Conservation (phyloP, 1,140 invertebrate genomes). For the Tetranychus urticae region DNA sequence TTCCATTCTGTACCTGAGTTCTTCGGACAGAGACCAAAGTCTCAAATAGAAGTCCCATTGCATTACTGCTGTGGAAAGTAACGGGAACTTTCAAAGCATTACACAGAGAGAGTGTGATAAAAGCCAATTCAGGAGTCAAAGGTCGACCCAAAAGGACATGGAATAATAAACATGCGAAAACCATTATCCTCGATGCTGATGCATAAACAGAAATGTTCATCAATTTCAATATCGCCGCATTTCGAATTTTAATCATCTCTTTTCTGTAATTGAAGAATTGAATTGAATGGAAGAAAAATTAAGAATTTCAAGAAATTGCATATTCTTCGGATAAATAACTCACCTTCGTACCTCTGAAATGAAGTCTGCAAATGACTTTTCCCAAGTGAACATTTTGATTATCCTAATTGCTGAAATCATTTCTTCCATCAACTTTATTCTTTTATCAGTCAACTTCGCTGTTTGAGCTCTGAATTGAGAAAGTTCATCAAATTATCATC, state of each 20-base stretch:
- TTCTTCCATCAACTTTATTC: conserved; percentile 66
- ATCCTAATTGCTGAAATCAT: conserved; percentile 69
- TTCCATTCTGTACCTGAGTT: not conserved
- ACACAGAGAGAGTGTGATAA: not conserved
- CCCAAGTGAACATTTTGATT: conserved; percentile 55
- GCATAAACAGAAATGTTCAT: not conserved
- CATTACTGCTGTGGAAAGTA: not conserved
- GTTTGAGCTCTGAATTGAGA: conserved; percentile 29
- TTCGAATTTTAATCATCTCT: not conserved
- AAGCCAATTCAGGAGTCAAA: not conserved
- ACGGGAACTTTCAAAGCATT: not conserved
- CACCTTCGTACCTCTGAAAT: conserved; percentile 28
- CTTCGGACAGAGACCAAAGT: not conserved
- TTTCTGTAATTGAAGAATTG: not conserved
- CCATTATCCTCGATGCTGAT: not conserved
- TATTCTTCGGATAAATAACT: conserved; percentile 19
- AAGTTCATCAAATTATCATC: conserved; percentile 3
- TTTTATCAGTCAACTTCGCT: conserved; percentile 48
- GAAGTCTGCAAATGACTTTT: conserved; percentile 43
- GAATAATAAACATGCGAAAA: not conserved
- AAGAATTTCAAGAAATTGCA: not conserved
- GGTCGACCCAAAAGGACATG: not conserved
- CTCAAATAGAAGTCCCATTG: not conserved
- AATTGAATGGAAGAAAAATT: too few relatives aligned
- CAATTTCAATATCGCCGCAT: not conserved